Percentiles rank a stretch among this genome's conserved stretches.
Evolutionary conservation across 2,888 invertebrate species (phyloP).

Genomic region (Melanostoma scalare): DNA sequence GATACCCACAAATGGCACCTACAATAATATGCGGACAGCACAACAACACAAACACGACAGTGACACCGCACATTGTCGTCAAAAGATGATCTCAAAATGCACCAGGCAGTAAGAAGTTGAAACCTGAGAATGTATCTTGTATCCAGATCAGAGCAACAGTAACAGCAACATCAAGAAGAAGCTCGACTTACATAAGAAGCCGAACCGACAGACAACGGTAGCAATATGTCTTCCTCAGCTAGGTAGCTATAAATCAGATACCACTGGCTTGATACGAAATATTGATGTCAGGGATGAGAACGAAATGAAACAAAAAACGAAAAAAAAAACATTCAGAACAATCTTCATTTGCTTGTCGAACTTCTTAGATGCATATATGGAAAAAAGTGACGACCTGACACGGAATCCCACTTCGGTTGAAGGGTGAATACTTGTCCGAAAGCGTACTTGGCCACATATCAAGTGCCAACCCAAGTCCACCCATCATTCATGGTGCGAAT

Average conservation of each 20-base stretch:
- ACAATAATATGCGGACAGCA: constrained; percentile 40
- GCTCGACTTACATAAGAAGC: constrained; percentile 40
- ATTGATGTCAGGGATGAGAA: constrained; percentile 69
- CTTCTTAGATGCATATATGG: constrained; percentile 9
- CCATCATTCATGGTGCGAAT: constrained; percentile 35
- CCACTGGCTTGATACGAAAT: constrained; percentile 57
- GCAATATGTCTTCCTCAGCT: constrained; percentile 35
- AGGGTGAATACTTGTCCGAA: constrained; percentile 12
- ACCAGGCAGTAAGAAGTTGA: constrained; percentile 37
- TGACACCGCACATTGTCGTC: constrained; percentile 18
- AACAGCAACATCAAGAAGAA: neutral
- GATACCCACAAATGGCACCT: constrained; percentile 69
- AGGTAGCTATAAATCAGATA: constrained; percentile 57
- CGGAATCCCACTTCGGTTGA: constrained; percentile 34
- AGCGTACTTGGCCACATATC: constrained; percentile 59
- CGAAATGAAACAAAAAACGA: neutral
- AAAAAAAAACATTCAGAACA: constrained; percentile 36
- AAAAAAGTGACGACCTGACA: constrained; percentile 19
- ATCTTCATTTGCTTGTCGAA: neutral
- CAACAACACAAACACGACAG: constrained; percentile 35
- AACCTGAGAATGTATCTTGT: constrained; percentile 59
- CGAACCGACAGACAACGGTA: neutral
- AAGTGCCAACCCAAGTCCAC: constrained; percentile 37
- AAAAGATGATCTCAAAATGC: constrained; percentile 41
- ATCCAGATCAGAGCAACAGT: constrained; percentile 46